Conservation (phyloP, 2,888 invertebrate species). For the Xestoiulus laeticollis region DNA sequence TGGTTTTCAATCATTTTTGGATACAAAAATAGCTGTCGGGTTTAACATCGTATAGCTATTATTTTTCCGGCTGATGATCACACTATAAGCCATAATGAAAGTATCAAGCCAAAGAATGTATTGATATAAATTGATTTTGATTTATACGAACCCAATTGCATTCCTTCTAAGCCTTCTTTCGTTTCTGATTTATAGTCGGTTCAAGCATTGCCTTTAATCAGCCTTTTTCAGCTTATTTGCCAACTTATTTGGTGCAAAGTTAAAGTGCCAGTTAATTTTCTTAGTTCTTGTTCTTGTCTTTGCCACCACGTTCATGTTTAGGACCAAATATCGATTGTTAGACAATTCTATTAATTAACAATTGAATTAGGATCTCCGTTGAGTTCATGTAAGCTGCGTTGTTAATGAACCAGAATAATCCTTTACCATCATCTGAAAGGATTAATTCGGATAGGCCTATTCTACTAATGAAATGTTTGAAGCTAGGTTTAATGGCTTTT, state of each 20-base stretch:
- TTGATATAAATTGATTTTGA: not conserved
- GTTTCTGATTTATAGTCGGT: not conserved
- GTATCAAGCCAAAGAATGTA: not conserved
- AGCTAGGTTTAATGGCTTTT: not conserved
- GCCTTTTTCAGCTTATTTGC: not conserved
- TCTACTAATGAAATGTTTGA: not conserved
- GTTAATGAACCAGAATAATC: constrained; percentile 23
- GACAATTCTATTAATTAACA: not conserved
- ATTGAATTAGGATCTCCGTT: not conserved
- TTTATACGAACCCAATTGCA: not conserved
- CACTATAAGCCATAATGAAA: not conserved
- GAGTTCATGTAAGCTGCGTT: not conserved
- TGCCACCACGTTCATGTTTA: not conserved
- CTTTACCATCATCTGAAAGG: not conserved
- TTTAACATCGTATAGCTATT: no score
- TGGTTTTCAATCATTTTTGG: constrained; percentile 12
- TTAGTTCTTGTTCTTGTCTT: no score
- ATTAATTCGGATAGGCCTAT: not conserved
- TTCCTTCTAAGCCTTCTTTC: not conserved
- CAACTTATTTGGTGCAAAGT: no score
- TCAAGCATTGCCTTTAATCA: not conserved
- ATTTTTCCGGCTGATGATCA: not conserved
- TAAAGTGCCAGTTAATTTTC: no score
- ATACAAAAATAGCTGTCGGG: not conserved
- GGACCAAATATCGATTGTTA: not conserved